A percentile compares a stretch with the other conserved stretches of the same genome.
Conservation (phyloP, 2,888 invertebrate species). For the Phlogophora meticulosa region DNA sequence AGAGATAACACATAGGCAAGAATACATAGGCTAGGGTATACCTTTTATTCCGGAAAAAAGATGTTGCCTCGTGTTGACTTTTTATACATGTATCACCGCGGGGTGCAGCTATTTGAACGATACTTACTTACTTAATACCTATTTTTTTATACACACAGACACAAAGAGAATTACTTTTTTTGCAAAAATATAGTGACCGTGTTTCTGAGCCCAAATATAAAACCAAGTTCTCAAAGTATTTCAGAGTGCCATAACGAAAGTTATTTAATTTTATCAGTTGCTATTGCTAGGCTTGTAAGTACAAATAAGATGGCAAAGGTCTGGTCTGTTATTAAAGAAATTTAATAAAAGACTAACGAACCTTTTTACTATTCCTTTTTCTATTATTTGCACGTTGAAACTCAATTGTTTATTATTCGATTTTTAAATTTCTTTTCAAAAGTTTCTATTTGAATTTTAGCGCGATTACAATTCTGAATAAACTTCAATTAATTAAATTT, state of each 20-base stretch:
- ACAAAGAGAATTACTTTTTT: constrained; percentile 29
- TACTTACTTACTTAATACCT: too few relatives aligned
- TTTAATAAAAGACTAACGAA: constrained; percentile 47
- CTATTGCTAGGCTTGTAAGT: constrained; percentile 17
- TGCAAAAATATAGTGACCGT: constrained; percentile 39
- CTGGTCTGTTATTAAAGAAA: constrained; percentile 44
- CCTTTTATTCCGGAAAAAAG: too few relatives aligned
- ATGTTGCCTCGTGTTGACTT: too few relatives aligned
- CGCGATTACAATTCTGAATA: constrained; percentile 2
- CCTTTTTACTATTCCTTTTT: constrained; percentile 13
- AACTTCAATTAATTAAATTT: constrained; percentile 1
- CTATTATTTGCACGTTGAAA: constrained; percentile 9
- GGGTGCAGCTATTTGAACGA: too few relatives aligned
- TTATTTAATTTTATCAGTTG: constrained; percentile 55
- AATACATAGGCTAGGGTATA: too few relatives aligned
- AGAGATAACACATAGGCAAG: too few relatives aligned
- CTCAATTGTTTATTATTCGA: constrained; percentile 24
- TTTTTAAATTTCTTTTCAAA: background rate
- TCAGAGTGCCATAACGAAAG: constrained; percentile 43
- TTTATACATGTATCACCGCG: too few relatives aligned
- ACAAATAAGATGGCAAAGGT: constrained; percentile 36
- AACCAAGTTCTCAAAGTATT: constrained; percentile 46
- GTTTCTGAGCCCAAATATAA: constrained; percentile 33
- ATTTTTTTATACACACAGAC: background rate
- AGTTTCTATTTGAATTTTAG: background rate